phyloP scores from a whole-genome alignment of 1,140 invertebrate genomes.

The Potamilus streckersoni region DNA sequence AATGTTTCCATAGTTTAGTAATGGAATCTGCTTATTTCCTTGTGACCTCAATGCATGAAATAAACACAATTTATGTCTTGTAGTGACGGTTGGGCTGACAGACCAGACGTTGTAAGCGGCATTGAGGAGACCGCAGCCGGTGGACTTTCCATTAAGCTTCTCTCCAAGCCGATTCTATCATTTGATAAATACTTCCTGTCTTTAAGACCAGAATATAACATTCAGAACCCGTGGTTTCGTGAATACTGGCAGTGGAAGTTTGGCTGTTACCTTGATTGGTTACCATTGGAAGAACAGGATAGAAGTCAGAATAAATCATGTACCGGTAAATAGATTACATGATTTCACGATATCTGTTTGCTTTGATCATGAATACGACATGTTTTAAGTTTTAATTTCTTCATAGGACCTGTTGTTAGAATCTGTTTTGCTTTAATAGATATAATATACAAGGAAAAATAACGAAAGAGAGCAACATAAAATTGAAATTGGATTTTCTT shows the following conservation, averaged over 20 bases:
- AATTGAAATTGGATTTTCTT: too few relatives aligned
- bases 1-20: too few relatives aligned
- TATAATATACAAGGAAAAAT: too few relatives aligned
- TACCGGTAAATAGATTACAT: too few relatives aligned
- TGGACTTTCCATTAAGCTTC: slow-evolving; percentile 80
- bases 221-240: slow-evolving; percentile 81
- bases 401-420: too few relatives aligned
- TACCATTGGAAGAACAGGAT: slow-evolving; percentile 11
- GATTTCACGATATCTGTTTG: too few relatives aligned
- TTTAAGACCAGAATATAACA: slow-evolving; percentile 75
- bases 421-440: too few relatives aligned
- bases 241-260: slow-evolving; percentile 83
- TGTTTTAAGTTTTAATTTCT: too few relatives aligned
- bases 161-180: slow-evolving; percentile 76
- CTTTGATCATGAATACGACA: too few relatives aligned
- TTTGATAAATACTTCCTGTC: slow-evolving; percentile 80
- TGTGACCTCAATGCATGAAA: too few relatives aligned
- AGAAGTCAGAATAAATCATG: not conserved
- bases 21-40: too few relatives aligned
- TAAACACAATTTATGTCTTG: slow-evolving; percentile 14
- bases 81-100: slow-evolving; percentile 83
- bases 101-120: slow-evolving; percentile 79
- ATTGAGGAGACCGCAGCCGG: slow-evolving; percentile 79
- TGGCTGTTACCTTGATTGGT: slow-evolving; percentile 71
- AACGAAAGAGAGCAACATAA: too few relatives aligned